Conservation (phyloP, 2,888 invertebrate genomes). For the Drosophila gaucha region DNA sequence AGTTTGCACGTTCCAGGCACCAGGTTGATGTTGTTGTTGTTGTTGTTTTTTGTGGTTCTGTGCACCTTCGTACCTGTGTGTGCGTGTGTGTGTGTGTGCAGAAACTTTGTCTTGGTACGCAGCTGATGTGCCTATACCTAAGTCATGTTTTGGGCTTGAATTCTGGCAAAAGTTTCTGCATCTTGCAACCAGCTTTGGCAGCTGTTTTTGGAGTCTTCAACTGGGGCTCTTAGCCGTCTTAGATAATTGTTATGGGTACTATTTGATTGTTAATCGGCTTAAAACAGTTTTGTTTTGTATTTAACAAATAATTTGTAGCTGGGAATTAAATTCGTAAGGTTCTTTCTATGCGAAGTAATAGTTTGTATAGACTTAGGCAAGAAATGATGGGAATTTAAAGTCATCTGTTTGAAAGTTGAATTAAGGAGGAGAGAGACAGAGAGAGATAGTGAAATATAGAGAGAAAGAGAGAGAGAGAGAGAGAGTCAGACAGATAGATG, state of each 20-base stretch:
- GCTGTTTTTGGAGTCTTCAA: slow-evolving; percentile 29
- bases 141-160: neutral
- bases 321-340: no score
- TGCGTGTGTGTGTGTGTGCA: slow-evolving; percentile 3
- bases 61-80: no score
- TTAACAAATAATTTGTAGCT: no score
- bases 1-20: slow-evolving; percentile 25
- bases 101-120: slow-evolving; percentile 19
- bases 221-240: neutral
- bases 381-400: no score
- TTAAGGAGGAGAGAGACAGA: no score
- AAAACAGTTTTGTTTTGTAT: neutral
- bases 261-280: slow-evolving; percentile 7
- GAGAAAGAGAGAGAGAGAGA: neutral
- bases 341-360: no score
- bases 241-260: neutral
- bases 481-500: neutral
- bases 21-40: slow-evolving; percentile 4
- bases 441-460: no score
- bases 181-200: slow-evolving; percentile 32
- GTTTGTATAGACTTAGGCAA: no score
- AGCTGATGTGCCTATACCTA: slow-evolving; percentile 16
- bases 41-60: slow-evolving; percentile 12
- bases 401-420: no score
- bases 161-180: slow-evolving; percentile 9